These are phyloP conservation scores for Agelaius tricolor DNA, from an alignment of 2,113 vertebrate genomes.

Conservation along the genomic window DNA sequence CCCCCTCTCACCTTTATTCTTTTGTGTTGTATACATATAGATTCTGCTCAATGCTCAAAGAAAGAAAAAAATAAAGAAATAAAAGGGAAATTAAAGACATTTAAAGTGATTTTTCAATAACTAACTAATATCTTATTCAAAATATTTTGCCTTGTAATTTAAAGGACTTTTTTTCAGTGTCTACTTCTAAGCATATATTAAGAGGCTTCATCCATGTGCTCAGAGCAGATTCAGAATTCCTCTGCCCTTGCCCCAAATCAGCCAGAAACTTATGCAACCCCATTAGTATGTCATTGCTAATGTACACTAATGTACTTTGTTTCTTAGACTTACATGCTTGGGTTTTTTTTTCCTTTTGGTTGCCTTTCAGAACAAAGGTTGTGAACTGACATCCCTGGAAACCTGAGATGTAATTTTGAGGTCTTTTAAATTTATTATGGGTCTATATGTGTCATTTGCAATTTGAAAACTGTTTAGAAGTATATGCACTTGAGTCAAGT, in stretches of 20 bases:
- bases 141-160: not conserved
- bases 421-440: not conserved
- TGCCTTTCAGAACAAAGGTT: not conserved
- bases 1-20: not conserved
- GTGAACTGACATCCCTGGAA: not conserved
- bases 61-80: not conserved
- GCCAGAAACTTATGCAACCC: not conserved
- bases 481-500: not conserved
- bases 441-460: not conserved
- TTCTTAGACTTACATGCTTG: not conserved
- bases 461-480: not conserved
- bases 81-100: not conserved
- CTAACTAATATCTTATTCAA: not conserved
- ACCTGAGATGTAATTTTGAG: not conserved
- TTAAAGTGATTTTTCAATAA: not conserved
- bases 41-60: not conserved
- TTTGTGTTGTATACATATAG: not conserved
- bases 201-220: not conserved
- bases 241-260: not conserved
- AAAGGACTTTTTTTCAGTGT: not conserved
- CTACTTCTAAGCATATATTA: not conserved
- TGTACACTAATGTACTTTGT: not conserved
- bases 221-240: not conserved
- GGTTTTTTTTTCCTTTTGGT: not conserved
- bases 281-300: not conserved